These are phyloP conservation scores for Coelopa pilipes DNA, from an alignment of 2,888 invertebrate species.

Conservation along the genomic window DNA sequence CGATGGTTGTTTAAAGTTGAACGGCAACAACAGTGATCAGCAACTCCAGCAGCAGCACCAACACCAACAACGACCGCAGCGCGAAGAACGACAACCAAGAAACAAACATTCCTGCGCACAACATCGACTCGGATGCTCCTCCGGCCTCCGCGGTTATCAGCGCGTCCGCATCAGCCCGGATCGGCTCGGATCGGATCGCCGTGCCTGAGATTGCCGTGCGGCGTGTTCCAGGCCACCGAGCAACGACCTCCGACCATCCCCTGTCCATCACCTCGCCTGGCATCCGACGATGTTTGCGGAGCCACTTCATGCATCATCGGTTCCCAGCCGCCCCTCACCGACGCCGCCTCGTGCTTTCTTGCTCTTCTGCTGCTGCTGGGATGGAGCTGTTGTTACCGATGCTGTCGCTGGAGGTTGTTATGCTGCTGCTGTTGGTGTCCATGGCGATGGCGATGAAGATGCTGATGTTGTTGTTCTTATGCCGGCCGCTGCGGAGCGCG, in stretches of 20 bases:
- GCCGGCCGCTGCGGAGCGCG: conserved; percentile 13
- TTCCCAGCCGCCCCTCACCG: too few relatives aligned
- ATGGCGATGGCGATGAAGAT: too few relatives aligned
- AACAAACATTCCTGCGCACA: conserved; percentile 15
- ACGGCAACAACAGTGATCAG: conserved; percentile 11
- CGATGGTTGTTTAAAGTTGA: conserved; percentile 32
- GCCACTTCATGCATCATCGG: conserved; percentile 25
- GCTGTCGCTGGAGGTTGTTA: conserved; percentile 7
- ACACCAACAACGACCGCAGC: neutral
- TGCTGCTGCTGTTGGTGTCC: neutral
- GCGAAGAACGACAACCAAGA: neutral
- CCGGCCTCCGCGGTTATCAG: conserved; percentile 2
- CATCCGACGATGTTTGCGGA: neutral
- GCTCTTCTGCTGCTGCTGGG: neutral
- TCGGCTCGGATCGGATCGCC: conserved; percentile 11
- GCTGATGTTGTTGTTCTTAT: too few relatives aligned
- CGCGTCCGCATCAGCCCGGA: conserved; percentile 11
- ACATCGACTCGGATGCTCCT: neutral
- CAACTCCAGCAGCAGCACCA: conserved; percentile 3
- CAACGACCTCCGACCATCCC: neutral
- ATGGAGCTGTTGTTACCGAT: too few relatives aligned
- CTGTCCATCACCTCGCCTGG: neutral
- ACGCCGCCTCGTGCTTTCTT: conserved; percentile 17
- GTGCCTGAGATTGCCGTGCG: conserved; percentile 16
- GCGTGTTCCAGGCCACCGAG: neutral